Base-by-base conservation (phyloP, 2,888 invertebrate species). In the Eupsilia transversa region DNA sequence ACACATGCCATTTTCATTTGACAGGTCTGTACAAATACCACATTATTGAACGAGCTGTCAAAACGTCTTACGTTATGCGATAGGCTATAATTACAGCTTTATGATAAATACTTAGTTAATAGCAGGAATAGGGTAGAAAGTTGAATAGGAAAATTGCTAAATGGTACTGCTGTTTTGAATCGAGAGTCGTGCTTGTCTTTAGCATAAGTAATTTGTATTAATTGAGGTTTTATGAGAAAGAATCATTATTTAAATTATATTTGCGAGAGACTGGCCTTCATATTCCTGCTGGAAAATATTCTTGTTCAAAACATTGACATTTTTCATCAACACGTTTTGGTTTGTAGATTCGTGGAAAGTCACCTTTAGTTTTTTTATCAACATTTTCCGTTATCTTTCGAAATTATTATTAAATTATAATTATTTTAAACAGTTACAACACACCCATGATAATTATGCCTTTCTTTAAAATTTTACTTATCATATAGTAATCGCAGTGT, bases 401-500 rank as follows among this genome's bases (percentile, higher is more conserved):
- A 54, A 63, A 52, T 23, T 35, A 49, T 41, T 41, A 61, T 17
- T 41, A 60, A 54, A 54, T 38, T 63, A 23, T 43, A 20, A 9
- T 20, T 72, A 64, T 63, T 49, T n/a, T 52, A 27, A 74, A 27
- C 49, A 41, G 38, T 63, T 23, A 30, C 30, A 33, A 41, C 27
- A 20, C 23, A 27, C 35, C 65, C 72, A 57, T 77, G 54, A 79
- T 74, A 86, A 83, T 87, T 82, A 87, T 79, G 79, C 35, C 77
- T 85, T 83, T 61, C 57, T 78, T 80, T 74, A 83, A 78, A 80
- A 84, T 74, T 66, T 77, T 57, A 87, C 86, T 87, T 89, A 89
- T 87, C 85, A 88, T 76, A 80, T 63, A 80, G 68, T 89, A 89
- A 90, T 90, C 90, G 89, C 82, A 69, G 74, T 72, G 67, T 87